These are phyloP conservation scores for Geotrupes spiniger DNA, from an alignment of 2,888 invertebrate species.

Conservation along the genomic window DNA sequence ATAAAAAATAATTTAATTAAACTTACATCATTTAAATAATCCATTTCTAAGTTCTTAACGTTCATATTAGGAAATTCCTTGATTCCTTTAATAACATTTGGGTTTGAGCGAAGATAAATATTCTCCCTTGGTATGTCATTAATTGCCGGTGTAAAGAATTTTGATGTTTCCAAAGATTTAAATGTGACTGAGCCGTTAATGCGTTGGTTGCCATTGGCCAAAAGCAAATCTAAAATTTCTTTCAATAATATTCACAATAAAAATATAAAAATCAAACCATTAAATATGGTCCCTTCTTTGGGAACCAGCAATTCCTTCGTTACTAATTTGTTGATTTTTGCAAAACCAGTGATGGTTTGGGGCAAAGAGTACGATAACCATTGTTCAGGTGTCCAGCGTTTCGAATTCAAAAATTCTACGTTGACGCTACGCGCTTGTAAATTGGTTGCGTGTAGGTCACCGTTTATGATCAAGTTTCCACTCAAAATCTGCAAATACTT, in stretches of 20 bases:
- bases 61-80: constrained; percentile 36
- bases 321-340: constrained; percentile 27
- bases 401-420: constrained; percentile 33
- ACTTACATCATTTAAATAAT: constrained; percentile 33
- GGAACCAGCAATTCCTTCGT: constrained; percentile 28
- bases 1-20: no score
- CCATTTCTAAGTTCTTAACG: constrained; percentile 21
- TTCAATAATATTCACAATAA: no score
- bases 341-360: constrained; percentile 37
- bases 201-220: constrained; percentile 28
- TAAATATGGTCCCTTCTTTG: constrained; percentile 26
- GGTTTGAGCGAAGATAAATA: constrained; percentile 34
- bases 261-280: no score
- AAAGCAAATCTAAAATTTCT: constrained; percentile 32
- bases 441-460: constrained; percentile 25
- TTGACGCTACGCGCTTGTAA: constrained; percentile 30
- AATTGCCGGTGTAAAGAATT: constrained; percentile 29
- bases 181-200: constrained; percentile 26
- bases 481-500: constrained; percentile 30
- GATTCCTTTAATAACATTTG: constrained; percentile 31
- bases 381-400: constrained; percentile 34
- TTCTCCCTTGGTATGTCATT: constrained; percentile 36
- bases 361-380: constrained; percentile 37
- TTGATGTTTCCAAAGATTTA: constrained; percentile 31
- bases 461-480: constrained; percentile 30